Base-by-base conservation (phyloP, 2,888 invertebrate species). In the Embidobia sp. region DNA sequence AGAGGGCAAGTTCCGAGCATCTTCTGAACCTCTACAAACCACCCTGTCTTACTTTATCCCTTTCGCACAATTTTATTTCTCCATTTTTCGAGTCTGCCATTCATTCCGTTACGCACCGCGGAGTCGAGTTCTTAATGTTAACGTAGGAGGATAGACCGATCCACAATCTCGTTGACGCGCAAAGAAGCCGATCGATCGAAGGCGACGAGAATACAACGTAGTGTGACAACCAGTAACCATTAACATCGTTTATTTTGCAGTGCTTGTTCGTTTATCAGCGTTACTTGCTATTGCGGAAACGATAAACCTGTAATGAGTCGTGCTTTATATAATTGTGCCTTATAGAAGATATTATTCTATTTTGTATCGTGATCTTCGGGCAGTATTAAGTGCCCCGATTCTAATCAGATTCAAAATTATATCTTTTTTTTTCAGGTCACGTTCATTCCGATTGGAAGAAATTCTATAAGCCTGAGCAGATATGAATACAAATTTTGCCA, bases 81-180 rank as follows among this genome's bases (percentile, higher is more conserved):
- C 19, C 4, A 15, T 37, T 53, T 35, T 51, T n/a, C 16, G 37
- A 59, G 27, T 26, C 40, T 31, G 44, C 46, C 18, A 69, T 69
- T 55, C 48, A 27, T 64, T 64, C 57, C 51, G 59, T 64, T 66
- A 57, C 61, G 66, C 51, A 69, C 53, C 46, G 59, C 48, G 29
- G 33, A 51, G 59, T 53, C 16, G 51, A 37, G 11, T 63, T 66
- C 51, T 77, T 74, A 75, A 77, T 67, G 40, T 55, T 79, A 75
- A 67, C 55, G 35, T 70, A 48, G 59, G 67, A 73, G 67, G 67
- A 74, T 63, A 55, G 70, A 80, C 59, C 64, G 69, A 79, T 72
- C 63, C 64, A 53, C 49, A 42, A 63, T 44, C 51, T 33, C 63
- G 53, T 42, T 75, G 61, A 19, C 46, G 26, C 10, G 40, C 72